These are phyloP conservation scores for Enoplolaimus lenunculus DNA, from an alignment of 2,888 invertebrate species.

Conservation along the genomic window DNA sequence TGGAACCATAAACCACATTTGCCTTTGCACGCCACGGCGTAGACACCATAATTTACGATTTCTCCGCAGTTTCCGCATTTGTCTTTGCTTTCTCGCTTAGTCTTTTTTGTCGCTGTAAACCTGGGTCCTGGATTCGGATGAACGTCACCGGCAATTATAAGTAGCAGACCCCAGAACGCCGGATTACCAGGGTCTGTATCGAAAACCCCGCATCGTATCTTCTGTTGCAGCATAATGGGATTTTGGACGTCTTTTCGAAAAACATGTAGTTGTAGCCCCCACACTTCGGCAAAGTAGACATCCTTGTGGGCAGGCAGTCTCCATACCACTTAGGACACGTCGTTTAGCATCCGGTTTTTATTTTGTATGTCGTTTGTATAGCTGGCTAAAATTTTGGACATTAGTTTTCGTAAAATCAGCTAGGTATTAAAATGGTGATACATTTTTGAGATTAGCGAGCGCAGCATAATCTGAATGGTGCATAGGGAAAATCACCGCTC, in stretches of 20 bases:
- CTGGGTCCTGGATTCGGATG: neutral
- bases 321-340: neutral
- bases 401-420: too few relatives aligned
- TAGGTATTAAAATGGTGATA: too few relatives aligned
- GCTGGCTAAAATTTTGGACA: too few relatives aligned
- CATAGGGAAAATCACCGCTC: too few relatives aligned
- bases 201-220: neutral
- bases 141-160: neutral
- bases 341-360: neutral
- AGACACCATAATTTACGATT: neutral
- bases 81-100: neutral
- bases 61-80: neutral
- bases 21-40: neutral
- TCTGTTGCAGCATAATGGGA: neutral
- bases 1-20: neutral
- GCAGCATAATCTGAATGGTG: too few relatives aligned
- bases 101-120: neutral
- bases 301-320: neutral
- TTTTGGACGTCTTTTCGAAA: neutral
- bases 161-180: neutral
- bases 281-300: slow-evolving; percentile 1
- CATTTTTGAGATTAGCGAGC: too few relatives aligned
- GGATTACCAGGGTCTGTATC: neutral
- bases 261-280: neutral
- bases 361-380: too few relatives aligned